These are phyloP conservation scores for Melieria crassipennis DNA, from an alignment of 2,888 invertebrate species.

Conservation along the genomic window DNA sequence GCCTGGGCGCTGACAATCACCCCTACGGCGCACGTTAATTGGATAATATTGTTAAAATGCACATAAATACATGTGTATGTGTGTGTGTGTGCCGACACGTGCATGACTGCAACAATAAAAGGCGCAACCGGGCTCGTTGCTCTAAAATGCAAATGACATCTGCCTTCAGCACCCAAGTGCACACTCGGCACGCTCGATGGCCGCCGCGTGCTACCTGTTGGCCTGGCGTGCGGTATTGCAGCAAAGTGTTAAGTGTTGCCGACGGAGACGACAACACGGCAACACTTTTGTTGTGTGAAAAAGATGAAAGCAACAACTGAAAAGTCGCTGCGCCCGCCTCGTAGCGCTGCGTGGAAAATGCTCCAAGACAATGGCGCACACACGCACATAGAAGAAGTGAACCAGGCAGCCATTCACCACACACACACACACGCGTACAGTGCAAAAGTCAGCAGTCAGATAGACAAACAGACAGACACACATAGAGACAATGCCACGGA, in stretches of 20 bases:
- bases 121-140: not conserved
- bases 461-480: too few relatives aligned
- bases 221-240: constrained; percentile 10
- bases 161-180: constrained; percentile 11
- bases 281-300: too few relatives aligned
- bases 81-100: not conserved
- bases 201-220: constrained; percentile 6
- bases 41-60: constrained; percentile 25
- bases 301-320: too few relatives aligned
- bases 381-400: too few relatives aligned
- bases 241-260: constrained; percentile 15
- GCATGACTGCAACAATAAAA: not conserved
- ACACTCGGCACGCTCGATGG: not conserved
- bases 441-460: too few relatives aligned
- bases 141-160: constrained; percentile 24
- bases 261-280: not conserved
- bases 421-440: too few relatives aligned
- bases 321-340: too few relatives aligned
- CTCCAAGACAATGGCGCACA: too few relatives aligned
- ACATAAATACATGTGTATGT: constrained; percentile 10
- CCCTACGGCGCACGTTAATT: constrained; percentile 1
- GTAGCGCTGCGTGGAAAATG: too few relatives aligned
- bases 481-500: too few relatives aligned
- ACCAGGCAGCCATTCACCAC: too few relatives aligned
- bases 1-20: too few relatives aligned